Percentiles rank a stretch among this genome's conserved stretches.
phyloP scores from a whole-genome alignment of 37 sponge, comb jelly and placozoan species.

The Petrosia ficiformis region DNA sequence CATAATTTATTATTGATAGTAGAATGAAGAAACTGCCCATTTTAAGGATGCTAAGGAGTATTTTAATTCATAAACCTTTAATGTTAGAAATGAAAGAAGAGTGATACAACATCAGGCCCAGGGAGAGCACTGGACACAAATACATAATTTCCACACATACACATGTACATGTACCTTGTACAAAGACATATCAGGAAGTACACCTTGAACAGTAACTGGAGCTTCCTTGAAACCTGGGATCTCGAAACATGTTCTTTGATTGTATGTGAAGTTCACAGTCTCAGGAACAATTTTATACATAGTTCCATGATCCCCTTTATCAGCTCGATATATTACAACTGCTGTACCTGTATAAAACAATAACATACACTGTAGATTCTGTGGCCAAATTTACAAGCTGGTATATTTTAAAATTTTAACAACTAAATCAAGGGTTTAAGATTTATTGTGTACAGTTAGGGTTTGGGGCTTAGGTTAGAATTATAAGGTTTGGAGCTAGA shows the following conservation, averaged over 20 bases:
- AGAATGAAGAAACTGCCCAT: too few relatives aligned
- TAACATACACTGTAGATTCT: neutral
- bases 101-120: too few relatives aligned
- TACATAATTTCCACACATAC: neutral
- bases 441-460: too few relatives aligned
- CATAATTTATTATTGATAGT: too few relatives aligned
- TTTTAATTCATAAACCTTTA: too few relatives aligned
- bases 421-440: too few relatives aligned
- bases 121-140: neutral
- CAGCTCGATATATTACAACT: constrained; percentile 32
- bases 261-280: constrained; percentile 58
- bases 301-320: constrained; percentile 43
- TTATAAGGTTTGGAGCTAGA: too few relatives aligned
- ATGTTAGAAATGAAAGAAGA: too few relatives aligned
- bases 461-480: too few relatives aligned
- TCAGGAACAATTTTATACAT: constrained; percentile 77
- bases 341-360: constrained; percentile 28
- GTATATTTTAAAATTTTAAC: too few relatives aligned
- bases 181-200: constrained; percentile 56
- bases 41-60: too few relatives aligned
- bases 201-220: constrained; percentile 45
- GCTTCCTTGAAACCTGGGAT: constrained; percentile 31
- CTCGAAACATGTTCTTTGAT: constrained; percentile 54
- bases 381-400: neutral
- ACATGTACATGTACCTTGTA: constrained; percentile 22